These are phyloP conservation scores for Darevskia nairensis DNA, from an alignment of 2,797 vertebrate genomes.

Conservation along the genomic window DNA sequence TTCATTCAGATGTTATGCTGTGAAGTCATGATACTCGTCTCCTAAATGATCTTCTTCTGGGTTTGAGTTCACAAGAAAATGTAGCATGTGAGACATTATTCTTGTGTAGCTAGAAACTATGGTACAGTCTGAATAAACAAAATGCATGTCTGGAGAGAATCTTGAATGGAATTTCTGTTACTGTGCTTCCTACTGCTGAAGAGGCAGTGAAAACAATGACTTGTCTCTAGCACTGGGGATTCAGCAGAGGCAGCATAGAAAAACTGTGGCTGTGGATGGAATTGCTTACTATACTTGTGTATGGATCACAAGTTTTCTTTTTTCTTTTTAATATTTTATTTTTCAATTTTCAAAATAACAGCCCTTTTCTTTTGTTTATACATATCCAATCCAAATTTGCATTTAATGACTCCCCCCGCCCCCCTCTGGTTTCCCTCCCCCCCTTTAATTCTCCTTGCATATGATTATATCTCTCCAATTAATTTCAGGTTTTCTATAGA, in stretches of 20 bases:
- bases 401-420: too few relatives aligned
- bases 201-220: background rate
- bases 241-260: background rate
- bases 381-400: too few relatives aligned
- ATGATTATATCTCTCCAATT: too few relatives aligned
- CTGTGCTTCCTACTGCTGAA: background rate
- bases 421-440: too few relatives aligned
- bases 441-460: too few relatives aligned
- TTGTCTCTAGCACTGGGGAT: background rate
- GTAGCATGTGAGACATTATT: too few relatives aligned
- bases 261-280: background rate
- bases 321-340: too few relatives aligned
- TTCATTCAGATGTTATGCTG: background rate
- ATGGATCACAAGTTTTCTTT: background rate
- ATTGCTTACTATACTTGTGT: background rate
- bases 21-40: background rate
- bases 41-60: background rate
- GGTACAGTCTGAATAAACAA: too few relatives aligned
- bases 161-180: background rate
- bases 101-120: background rate
- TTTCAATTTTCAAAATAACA: too few relatives aligned
- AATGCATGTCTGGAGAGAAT: background rate
- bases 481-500: background rate
- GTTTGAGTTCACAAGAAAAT: background rate
- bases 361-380: too few relatives aligned